Evolutionary conservation across 2,797 vertebrate genomes (phyloP), one percentile per base, ranked within the genome.

Genomic region (Rhinella marina): DNA sequence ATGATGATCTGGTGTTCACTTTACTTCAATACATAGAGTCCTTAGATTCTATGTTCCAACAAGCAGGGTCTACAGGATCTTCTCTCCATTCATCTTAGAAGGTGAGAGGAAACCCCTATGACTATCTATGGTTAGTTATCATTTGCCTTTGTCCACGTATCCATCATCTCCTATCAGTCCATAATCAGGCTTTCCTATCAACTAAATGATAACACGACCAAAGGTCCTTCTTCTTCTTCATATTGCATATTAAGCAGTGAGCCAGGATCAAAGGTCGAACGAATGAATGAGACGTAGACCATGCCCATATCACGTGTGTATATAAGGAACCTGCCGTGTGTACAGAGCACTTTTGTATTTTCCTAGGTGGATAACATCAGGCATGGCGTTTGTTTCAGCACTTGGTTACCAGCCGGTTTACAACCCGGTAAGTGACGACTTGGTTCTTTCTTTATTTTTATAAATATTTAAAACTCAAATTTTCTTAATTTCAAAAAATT

Each of bases 371-470:
- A 84, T 3, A 50, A 68, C n/a, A 27, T 9, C 68, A 81, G 32
- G 17, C 92, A 97, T 97, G 96, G 17, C 92, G 27, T 97, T 92
- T 29, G 72, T 96, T 0, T 92, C 95, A 82, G 96, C 96, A 41
- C 95, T 94, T 0, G 97, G 96, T 3, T 97, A 97, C 81, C 96
- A 96, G 92, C 96, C 97, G 0, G 61, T 93, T 87, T 97, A 95
- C 88, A 92, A 92, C 87, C 97, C 96, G 27, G 97, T 98, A 76
- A 96, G 97, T 95, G 0, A 10, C 80, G 21, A 0, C 75, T 52
- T 52, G 29, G 48, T 25, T 27, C 68, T 52, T 29, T 7, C 57
- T 17, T 6, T 19, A 14, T 59, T 59, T 59, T 59, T 59, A 5
- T 59, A 5, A 12, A 56, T 13, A 56, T 13, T 56, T 13, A 11